These are phyloP conservation scores for Trachymyrmex cornetzi DNA, from an alignment of 1,140 invertebrate genomes.

Conservation along the genomic window DNA sequence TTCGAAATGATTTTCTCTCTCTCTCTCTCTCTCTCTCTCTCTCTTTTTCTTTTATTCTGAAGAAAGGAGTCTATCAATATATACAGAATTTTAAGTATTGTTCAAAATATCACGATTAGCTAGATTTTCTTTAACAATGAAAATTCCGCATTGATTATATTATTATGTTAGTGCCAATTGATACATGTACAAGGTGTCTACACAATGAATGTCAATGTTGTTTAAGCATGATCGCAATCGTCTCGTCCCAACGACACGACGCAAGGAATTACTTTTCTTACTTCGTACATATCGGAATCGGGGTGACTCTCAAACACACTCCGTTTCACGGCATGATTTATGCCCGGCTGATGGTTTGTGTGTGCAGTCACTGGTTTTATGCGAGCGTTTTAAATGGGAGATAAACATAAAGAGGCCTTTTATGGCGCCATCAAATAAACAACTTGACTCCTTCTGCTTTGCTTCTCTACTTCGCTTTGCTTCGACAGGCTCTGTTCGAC, in stretches of 20 bases:
- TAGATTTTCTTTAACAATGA: neutral
- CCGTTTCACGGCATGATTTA: constrained; percentile 85
- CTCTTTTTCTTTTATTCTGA: neutral
- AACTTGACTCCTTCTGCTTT: constrained; percentile 86
- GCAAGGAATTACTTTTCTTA: constrained; percentile 28
- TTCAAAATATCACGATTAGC: neutral
- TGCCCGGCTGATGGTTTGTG: constrained; percentile 85
- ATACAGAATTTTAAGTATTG: neutral
- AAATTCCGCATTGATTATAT: neutral
- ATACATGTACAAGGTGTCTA: neutral
- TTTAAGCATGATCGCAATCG: constrained; percentile 11
- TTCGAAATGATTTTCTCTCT: neutral
- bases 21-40: neutral
- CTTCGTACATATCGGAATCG: constrained; percentile 57
- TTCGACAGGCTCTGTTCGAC: constrained; percentile 42
- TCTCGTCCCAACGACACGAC: neutral
- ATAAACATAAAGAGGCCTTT: constrained; percentile 88
- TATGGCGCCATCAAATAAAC: constrained; percentile 88
- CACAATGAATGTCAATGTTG: neutral
- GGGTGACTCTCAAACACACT: constrained; percentile 72
- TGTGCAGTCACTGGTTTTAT: constrained; percentile 85
- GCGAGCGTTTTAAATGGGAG: constrained; percentile 86
- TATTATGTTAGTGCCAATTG: neutral
- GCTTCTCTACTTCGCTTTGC: constrained; percentile 73
- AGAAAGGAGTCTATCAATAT: neutral